Conservation (phyloP, 2,113 vertebrate genomes). For the Excalfactoria chinensis region DNA sequence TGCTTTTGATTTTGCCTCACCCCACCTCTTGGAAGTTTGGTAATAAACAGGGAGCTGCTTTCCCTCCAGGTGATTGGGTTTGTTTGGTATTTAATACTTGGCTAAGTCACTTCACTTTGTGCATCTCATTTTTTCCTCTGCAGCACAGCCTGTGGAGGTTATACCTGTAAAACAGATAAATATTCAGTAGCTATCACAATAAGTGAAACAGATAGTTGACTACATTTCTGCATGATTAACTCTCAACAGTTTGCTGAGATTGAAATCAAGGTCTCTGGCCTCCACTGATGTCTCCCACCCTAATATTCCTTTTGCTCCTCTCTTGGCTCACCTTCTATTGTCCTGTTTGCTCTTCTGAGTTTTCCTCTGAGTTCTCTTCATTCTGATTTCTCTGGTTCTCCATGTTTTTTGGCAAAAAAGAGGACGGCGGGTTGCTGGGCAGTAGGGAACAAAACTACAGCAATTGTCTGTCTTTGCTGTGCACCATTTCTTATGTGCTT, state of each 20-base stretch:
- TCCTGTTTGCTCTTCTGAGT: background rate
- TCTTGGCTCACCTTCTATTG: background rate
- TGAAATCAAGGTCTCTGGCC: background rate
- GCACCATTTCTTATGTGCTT: background rate
- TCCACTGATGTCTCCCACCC: background rate
- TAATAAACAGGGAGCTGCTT: background rate
- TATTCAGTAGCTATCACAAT: background rate
- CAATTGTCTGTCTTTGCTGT: background rate
- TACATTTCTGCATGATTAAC: background rate
- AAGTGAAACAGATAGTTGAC: background rate
- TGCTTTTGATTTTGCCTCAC: constrained; percentile 5
- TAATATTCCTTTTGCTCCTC: background rate
- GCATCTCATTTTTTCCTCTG: background rate
- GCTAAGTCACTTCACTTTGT: background rate
- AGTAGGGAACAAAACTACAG: background rate
- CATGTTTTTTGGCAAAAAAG: background rate
- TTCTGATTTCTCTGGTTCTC: background rate
- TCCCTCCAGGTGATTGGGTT: background rate
- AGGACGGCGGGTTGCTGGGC: background rate
- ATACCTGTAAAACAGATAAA: background rate
- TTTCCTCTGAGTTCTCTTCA: background rate
- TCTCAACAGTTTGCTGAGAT: background rate
- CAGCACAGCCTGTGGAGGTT: background rate
- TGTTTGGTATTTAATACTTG: background rate
- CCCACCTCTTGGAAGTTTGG: background rate